phyloP scores from a whole-genome alignment of 2,888 invertebrate genomes.

The Netelia melanura region DNA sequence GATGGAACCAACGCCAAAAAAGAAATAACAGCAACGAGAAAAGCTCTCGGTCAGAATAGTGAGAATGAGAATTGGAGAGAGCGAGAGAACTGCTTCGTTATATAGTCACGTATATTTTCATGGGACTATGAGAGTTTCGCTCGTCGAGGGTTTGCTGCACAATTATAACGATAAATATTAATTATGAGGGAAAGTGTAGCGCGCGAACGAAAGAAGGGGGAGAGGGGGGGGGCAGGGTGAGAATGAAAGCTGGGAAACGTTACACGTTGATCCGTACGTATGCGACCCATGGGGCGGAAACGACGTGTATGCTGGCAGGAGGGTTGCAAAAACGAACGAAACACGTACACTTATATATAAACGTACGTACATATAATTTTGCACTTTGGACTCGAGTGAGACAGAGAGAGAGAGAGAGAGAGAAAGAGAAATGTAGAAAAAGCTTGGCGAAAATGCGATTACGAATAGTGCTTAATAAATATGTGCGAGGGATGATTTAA shows the following conservation, averaged over 20 bases:
- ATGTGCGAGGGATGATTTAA: not conserved
- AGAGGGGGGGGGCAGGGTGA: conserved; percentile 8
- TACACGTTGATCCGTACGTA: conserved; percentile 59
- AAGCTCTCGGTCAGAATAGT: conserved; percentile 13
- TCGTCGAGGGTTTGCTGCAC: conserved; percentile 45
- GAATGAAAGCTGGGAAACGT: conserved; percentile 32
- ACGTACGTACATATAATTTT: conserved; percentile 13
- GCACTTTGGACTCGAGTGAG: conserved; percentile 34
- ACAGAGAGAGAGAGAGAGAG: not conserved
- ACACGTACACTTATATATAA: conserved; percentile 9
- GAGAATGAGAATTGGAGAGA: not conserved
- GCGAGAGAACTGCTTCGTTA: not conserved
- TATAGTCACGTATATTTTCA: conserved; percentile 54
- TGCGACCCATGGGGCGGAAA: conserved; percentile 54
- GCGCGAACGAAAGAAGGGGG: conserved; percentile 11
- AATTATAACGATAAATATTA: conserved; percentile 67
- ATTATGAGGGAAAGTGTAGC: conserved; percentile 60
- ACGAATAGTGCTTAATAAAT: conserved; percentile 14
- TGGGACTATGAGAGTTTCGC: conserved; percentile 32
- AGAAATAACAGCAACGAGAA: conserved; percentile 8
- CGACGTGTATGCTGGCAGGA: not conserved
- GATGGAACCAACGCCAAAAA: conserved; percentile 32
- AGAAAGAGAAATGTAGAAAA: not conserved
- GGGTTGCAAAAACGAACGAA: conserved; percentile 4
- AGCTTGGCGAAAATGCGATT: conserved; percentile 31